phyloP scores from a whole-genome alignment of 2,797 vertebrate species.

The Manis pentadactyla region DNA sequence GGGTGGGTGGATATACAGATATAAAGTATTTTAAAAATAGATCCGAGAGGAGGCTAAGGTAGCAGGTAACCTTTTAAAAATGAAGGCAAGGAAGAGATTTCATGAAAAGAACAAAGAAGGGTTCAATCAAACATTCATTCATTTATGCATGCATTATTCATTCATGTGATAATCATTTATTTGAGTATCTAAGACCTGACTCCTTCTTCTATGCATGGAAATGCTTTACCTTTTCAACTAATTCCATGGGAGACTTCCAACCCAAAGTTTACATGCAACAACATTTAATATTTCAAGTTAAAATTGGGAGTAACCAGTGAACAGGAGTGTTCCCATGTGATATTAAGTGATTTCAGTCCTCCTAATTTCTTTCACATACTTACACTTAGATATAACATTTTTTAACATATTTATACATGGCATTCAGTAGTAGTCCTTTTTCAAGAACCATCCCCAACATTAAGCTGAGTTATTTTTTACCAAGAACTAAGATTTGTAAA shows the following conservation, averaged over 20 bases:
- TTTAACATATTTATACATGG: no score
- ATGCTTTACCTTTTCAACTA: not conserved
- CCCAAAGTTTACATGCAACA: not conserved
- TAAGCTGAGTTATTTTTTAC: conserved; percentile 10
- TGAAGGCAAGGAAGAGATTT: not conserved
- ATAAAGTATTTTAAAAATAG: not conserved
- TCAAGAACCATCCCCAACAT: not conserved
- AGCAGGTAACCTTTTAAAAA: not conserved
- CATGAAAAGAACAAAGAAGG: not conserved
- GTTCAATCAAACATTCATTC: not conserved
- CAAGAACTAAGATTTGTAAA: conserved; percentile 23
- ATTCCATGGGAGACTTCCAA: not conserved
- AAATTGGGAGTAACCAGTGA: conserved; percentile 15
- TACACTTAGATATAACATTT: not conserved
- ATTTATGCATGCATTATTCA: not conserved
- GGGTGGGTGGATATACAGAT: not conserved
- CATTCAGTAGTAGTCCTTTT: not conserved
- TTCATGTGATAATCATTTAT: not conserved
- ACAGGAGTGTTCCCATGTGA: not conserved
- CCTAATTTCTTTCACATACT: not conserved
- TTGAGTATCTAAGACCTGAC: not conserved
- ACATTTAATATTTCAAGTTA: conserved; percentile 16
- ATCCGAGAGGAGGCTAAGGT: not conserved
- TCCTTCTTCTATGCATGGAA: not conserved
- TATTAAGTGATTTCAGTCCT: not conserved